phyloP scores from a whole-genome alignment of 2,888 invertebrate species.

The Caradrina clavipalpis region DNA sequence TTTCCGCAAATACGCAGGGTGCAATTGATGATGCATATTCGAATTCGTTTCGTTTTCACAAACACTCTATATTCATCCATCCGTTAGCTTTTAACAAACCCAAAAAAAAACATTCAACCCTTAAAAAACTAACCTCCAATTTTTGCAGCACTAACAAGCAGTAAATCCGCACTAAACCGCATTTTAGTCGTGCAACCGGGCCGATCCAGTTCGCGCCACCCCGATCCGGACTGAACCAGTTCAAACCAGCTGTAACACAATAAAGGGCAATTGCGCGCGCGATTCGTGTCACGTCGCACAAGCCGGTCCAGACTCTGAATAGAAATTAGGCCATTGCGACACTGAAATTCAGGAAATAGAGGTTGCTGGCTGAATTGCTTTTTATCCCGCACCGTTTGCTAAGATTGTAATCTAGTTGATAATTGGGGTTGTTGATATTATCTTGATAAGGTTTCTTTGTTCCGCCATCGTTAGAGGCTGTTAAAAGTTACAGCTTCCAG shows the following conservation, averaged over 20 bases:
- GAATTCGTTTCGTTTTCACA: conserved; percentile 17
- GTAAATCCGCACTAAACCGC: conserved; percentile 61
- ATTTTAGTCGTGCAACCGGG: conserved; percentile 64
- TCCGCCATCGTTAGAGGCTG: neutral
- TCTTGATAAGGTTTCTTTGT: conserved; percentile 6
- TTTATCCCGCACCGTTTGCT: conserved; percentile 53
- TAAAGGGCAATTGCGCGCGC: conserved; percentile 75
- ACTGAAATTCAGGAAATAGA: conserved; percentile 62
- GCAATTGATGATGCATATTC: conserved; percentile 19
- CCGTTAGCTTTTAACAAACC: conserved; percentile 4
- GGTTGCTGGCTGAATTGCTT: conserved; percentile 57
- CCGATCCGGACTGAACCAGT: conserved; percentile 58
- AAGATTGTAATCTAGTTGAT: conserved; percentile 60
- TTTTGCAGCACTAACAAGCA: conserved; percentile 54
- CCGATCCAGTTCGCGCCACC: conserved; percentile 56
- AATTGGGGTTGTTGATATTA: conserved; percentile 35
- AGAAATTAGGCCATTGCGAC: conserved; percentile 76
- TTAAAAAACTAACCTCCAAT: conserved; percentile 30
- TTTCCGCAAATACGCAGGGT: neutral
- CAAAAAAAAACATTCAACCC: conserved; percentile 32
- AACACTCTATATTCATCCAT: conserved; percentile 15
- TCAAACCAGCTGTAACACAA: conserved; percentile 75
- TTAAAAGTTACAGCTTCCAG: conserved; percentile 7
- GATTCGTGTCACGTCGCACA: conserved; percentile 77
- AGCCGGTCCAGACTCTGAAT: conserved; percentile 72